Evolutionary conservation across 1,140 invertebrate genomes (phyloP), one percentile per base, ranked within the genome.

Genomic region (Diorhabda carinulata): DNA sequence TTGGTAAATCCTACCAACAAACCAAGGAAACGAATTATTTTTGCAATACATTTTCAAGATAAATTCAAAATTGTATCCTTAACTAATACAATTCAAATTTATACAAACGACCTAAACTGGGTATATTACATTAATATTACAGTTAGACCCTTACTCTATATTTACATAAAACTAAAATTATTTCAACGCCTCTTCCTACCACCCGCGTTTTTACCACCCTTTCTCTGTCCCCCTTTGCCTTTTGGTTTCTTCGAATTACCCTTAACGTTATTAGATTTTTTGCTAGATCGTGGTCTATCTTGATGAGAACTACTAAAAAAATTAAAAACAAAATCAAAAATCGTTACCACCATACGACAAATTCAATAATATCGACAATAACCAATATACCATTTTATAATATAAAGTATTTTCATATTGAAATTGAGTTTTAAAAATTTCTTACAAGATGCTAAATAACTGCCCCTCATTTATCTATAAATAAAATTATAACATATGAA

Each of bases 141-240:
- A 25, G 25, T 25, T 25, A 25, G 25, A 25, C 25, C 25, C 25
- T 25, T 25, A 25, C 25, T n/a, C n/a, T 56, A 63, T 63, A 63
- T 63, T 63, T 63, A 63, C 43, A 45, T 60, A 25, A n/a, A 67
- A 63, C 45, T 70, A 62, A 67, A 42, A 40, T 41, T 4, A 64
- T 66, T 62, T 65, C 74, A 79, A 73, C 78, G 78, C 43, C 78
- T 73, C 66, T 79, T 79, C 58, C 78, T 74, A 41, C 78, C 78
- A 43, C 69, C 74, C 41, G 63, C 70, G 52, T 43, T 73, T 71
- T 76, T 75, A 3, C 76, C 75, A 3, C 76, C 75, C 56, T 74
- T 74, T 43, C 75, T 70, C 52, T 73, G 69, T 43, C 77, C 75
- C 10, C 74, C 70, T 25, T 72, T 68, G 61, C 74, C 70, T 70